Evolutionary conservation across 1,140 invertebrate species (phyloP).

Genomic region (Drosophila elegans): DNA sequence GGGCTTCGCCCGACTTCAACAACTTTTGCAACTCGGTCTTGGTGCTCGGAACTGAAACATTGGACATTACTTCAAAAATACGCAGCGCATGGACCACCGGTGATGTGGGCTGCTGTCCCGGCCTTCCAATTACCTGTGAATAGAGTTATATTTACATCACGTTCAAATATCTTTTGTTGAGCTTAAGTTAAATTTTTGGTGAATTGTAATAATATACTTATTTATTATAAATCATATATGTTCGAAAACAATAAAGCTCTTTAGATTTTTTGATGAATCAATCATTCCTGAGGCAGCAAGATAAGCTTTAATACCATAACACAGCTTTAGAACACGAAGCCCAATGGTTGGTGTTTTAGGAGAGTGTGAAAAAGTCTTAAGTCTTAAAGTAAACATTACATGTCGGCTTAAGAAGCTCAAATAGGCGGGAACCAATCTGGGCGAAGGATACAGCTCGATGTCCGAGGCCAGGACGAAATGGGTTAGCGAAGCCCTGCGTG

Average conservation of each 20-base stretch:
- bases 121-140: slow-evolving; percentile 83
- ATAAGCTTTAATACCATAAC: too few species aligned
- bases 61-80: slow-evolving; percentile 64
- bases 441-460: slow-evolving; percentile 94
- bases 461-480: slow-evolving; percentile 94
- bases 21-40: slow-evolving; percentile 90
- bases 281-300: too few species aligned
- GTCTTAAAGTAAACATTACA: neutral
- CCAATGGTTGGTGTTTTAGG: too few species aligned
- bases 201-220: neutral
- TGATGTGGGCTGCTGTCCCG: neutral
- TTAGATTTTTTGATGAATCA: too few species aligned
- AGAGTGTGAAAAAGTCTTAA: too few species aligned
- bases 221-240: too few species aligned
- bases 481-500: slow-evolving; percentile 91
- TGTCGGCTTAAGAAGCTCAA: neutral
- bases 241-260: too few species aligned
- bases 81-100: slow-evolving; percentile 85
- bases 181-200: too few species aligned
- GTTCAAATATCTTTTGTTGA: neutral
- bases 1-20: slow-evolving; percentile 89
- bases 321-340: too few species aligned
- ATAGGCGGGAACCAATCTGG: slow-evolving; percentile 87
- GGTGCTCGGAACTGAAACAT: slow-evolving; percentile 87
- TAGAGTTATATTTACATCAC: neutral